Base-by-base conservation (phyloP, 2,888 invertebrate species). In the Phyllotreta cruciferae region DNA sequence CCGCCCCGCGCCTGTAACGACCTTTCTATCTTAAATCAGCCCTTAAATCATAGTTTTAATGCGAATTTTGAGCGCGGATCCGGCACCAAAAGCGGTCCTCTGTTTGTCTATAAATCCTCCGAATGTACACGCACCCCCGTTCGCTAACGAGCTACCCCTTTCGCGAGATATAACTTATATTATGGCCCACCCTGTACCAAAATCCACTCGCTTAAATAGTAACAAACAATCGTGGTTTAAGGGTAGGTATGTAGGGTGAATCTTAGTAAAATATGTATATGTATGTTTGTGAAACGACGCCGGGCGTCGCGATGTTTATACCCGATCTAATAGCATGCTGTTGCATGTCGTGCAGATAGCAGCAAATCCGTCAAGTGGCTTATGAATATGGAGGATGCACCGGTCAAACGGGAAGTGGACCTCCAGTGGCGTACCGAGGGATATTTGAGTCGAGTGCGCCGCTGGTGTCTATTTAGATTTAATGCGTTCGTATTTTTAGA, bases 41-140 rank as follows among this genome's bases (percentile, higher is more conserved):
- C 75, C 79, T 79, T 81, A 80, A 80, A 81, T 81, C 81, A 81
- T 80, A 80, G 80, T 81, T 80, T 80, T 81, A 80, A 80, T 81
- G 80, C 78, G 79, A 78, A 77, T 77, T 77, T 76, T 76, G 78
- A 78, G 77, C 78, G 77, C 77, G 78, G 79, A 80, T 80, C 79
- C 78, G 75, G 75, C 70, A 70, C 72, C 73, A 71, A 68, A 73
- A 72, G 44, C 74, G 75, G 74, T 74, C 75, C 75, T 78, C 76
- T 81, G 80, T 80, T 80, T 80, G 80, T 80, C 80, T 80, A 80
- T 81, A 81, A 81, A 81, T 81, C 79, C 77, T 78, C 75, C 69
- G 75, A 78, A 75, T 44, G 58, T 77, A 71, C 77, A 78, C 72
- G 72, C 78, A 77, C 77, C 74, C 75, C 24, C 71, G 72, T 71